Evolutionary conservation across 2,888 invertebrate species (phyloP).

Genomic region (Torymus texanus): DNA sequence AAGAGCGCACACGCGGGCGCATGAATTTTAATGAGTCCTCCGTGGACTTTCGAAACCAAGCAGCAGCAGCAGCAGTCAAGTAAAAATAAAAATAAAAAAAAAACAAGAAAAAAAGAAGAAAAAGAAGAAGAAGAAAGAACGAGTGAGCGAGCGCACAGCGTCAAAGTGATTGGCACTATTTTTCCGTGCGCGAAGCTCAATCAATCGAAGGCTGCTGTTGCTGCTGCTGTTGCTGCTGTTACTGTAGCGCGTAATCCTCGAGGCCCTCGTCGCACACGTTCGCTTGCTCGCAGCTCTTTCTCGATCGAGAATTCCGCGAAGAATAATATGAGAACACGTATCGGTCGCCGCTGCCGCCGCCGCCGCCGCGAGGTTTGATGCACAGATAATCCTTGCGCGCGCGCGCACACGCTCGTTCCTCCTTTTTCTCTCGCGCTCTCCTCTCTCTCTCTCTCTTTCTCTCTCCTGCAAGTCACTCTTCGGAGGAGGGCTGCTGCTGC

Average conservation of each 20-base stretch:
- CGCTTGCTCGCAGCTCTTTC: background rate
- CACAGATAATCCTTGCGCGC: constrained; percentile 62
- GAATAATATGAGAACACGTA: constrained; percentile 67
- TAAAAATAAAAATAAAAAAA: no score
- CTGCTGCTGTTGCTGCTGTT: background rate
- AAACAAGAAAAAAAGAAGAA: no score
- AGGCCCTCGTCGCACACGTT: background rate
- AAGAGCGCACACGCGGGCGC: background rate
- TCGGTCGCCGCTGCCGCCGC: constrained; percentile 61
- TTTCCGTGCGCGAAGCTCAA: constrained; percentile 23
- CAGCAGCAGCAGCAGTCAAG: no score
- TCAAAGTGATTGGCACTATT: constrained; percentile 42
- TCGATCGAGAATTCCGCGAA: constrained; percentile 57
- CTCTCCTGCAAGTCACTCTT: constrained; percentile 47
- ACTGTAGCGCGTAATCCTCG: constrained; percentile 31
- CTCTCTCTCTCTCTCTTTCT: constrained; percentile 36
- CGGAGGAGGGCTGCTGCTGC: constrained; percentile 7
- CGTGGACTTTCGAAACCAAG: no score
- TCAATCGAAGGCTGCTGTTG: constrained; percentile 34
- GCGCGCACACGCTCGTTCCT: constrained; percentile 35
- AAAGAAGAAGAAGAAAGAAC: no score
- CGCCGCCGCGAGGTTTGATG: constrained; percentile 65
- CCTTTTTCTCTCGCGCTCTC: constrained; percentile 15
- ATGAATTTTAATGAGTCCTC: constrained; percentile 1
- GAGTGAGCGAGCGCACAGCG: background rate